Evolutionary conservation across 2,797 vertebrate genomes (phyloP).

Genomic region (Mus spretus): DNA sequence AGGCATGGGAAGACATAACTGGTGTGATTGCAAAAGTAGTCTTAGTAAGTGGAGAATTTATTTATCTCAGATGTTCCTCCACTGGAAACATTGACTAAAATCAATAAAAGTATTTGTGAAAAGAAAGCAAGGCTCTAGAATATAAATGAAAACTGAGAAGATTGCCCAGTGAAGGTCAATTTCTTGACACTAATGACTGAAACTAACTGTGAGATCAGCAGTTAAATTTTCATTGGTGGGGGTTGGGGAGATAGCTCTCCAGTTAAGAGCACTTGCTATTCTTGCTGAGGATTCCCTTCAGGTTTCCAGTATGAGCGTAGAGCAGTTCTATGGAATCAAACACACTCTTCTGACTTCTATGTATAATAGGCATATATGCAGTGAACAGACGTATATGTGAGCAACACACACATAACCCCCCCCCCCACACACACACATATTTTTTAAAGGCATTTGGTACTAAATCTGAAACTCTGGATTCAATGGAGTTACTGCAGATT

Average conservation of each 20-base stretch:
- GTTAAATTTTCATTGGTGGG: neutral
- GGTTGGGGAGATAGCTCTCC: neutral
- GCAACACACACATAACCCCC: neutral
- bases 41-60: neutral
- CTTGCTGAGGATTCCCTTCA: neutral
- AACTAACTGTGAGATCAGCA: neutral
- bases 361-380: too few species aligned
- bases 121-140: neutral
- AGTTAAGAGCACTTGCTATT: neutral
- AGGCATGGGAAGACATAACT: neutral
- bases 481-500: conserved; percentile 5
- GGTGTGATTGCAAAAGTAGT: neutral
- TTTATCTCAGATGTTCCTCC: neutral
- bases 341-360: neutral
- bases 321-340: neutral
- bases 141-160: neutral
- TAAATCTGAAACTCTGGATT: neutral
- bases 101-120: conserved; percentile 17
- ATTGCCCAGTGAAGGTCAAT: neutral
- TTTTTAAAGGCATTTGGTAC: neutral
- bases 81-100: neutral
- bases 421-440: too few species aligned
- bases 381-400: too few species aligned
- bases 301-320: neutral
- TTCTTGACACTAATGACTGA: conserved; percentile 45